These are phyloP conservation scores for Antheraea pernyi DNA, from an alignment of 1,140 invertebrate genomes.

Conservation along the genomic window DNA sequence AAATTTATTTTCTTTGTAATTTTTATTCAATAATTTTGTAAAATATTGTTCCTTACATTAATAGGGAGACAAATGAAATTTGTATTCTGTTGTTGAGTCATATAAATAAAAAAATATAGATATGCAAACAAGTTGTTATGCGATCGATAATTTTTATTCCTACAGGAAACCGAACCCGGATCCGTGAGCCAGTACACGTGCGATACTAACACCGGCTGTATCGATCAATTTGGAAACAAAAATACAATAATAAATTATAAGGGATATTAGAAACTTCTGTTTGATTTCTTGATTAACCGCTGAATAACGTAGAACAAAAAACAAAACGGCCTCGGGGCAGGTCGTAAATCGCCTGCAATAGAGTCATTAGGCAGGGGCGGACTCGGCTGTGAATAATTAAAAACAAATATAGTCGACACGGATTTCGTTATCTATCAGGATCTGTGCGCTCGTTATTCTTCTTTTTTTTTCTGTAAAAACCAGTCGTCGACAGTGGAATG, in stretches of 20 bases:
- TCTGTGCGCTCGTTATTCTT: constrained; percentile 20
- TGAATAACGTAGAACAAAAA: constrained; percentile 49
- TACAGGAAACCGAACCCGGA: too few species aligned
- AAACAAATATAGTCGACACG: constrained; percentile 75
- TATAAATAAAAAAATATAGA: too few species aligned
- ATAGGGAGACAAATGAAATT: too few species aligned
- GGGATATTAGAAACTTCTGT: background rate
- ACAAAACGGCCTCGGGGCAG: constrained; percentile 52
- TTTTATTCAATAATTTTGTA: too few species aligned
- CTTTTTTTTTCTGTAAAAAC: background rate
- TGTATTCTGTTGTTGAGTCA: too few species aligned
- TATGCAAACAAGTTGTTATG: too few species aligned
- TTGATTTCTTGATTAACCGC: constrained; percentile 35
- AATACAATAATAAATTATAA: background rate
- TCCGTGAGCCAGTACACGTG: too few species aligned
- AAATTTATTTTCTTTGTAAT: too few species aligned
- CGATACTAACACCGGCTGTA: too few species aligned
- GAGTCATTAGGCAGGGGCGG: constrained; percentile 74
- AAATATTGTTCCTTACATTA: too few species aligned
- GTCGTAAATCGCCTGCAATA: constrained; percentile 67
- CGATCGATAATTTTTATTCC: too few species aligned
- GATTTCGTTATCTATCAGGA: constrained; percentile 62
- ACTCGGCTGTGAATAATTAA: constrained; percentile 71
- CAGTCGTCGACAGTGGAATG: background rate
- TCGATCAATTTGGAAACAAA: background rate